Evolutionary conservation across 1,140 invertebrate genomes (phyloP), one percentile per base, ranked within the genome.

Genomic region (Galleria mellonella): DNA sequence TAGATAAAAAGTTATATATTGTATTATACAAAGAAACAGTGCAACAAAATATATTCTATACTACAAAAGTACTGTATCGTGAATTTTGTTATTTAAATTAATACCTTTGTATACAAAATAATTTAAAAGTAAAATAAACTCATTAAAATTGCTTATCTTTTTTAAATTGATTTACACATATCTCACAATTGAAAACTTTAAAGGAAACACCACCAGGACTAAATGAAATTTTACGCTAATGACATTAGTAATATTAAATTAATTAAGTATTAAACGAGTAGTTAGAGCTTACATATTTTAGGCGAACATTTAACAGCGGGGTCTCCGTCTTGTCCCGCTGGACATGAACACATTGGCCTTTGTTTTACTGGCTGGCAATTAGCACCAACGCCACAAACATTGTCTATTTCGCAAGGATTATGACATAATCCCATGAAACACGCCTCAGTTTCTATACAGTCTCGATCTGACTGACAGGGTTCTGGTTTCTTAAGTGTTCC

Each of bases 321-420:
- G 77, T 94, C 91, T 65, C 93, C 93, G 72, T 94, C 91, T 67
- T 91, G 91, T 65, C 90, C 91, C 56, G 89, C 89, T 8, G 91
- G 91, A 76, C 91, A 93, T 55, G 90, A 92, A 86, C 93, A 94
- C 75, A 94, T 92, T 2, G 93, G 92, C 54, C 92, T 89, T 82
- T 93, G 92, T 74, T 91, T 91, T 83, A 92, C 89, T 31, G 90
- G 90, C 59, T 91, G 89, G 70, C 92, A 94, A 66, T 91, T 91
- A 36, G 92, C 92, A 61, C 88, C 82, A 47, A 74, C 61, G 37
- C 86, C 93, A 87, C 93, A 94, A 44, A 92, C 89, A 70, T 91
- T 90, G 46, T 91, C 89, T 86, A 93, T 90, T 55, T 91, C 90
- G 76, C 93, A 94, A 48, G 92, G 90, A 83, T 93, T 90, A 76